Conservation (phyloP, 1,140 invertebrate species). For the Drosophila sproati region DNA sequence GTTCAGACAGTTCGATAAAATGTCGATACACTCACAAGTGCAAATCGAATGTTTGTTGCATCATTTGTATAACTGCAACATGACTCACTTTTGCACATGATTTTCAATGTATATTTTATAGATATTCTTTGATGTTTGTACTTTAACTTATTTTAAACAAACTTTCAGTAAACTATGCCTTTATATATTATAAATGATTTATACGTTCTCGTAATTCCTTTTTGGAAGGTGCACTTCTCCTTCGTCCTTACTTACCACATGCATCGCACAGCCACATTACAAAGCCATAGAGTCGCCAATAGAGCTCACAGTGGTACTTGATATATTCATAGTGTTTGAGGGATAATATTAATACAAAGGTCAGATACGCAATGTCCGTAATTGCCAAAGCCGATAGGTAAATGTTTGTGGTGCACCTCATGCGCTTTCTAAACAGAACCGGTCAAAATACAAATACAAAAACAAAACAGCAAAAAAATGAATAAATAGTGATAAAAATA, state of each 20-base stretch:
- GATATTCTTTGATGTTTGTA: too few relatives aligned
- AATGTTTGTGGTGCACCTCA: slow-evolving; percentile 91
- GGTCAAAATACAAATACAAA: slow-evolving; percentile 36
- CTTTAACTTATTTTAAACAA: too few relatives aligned
- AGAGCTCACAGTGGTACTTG: slow-evolving; percentile 72
- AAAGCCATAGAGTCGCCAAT: slow-evolving; percentile 67
- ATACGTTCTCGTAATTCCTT: background rate
- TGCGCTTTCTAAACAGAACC: slow-evolving; percentile 86
- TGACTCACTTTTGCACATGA: too few relatives aligned
- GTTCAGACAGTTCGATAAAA: too few relatives aligned
- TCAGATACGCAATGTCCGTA: slow-evolving; percentile 89
- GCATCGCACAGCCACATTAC: slow-evolving; percentile 77
- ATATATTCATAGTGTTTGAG: slow-evolving; percentile 87
- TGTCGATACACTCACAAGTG: too few relatives aligned
- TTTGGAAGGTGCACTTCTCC: too few relatives aligned
- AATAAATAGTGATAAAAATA: slow-evolving; percentile 23
- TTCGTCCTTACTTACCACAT: slow-evolving; percentile 55
- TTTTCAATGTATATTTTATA: too few relatives aligned
- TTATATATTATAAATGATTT: too few relatives aligned
- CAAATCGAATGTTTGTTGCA: too few relatives aligned
- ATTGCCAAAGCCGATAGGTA: slow-evolving; percentile 91
- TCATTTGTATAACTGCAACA: too few relatives aligned
- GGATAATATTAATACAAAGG: slow-evolving; percentile 88
- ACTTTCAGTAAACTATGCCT: too few relatives aligned
- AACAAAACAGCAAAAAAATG: slow-evolving; percentile 24